phyloP scores from a whole-genome alignment of 2,888 invertebrate species.

The Neoascia interrupta region DNA sequence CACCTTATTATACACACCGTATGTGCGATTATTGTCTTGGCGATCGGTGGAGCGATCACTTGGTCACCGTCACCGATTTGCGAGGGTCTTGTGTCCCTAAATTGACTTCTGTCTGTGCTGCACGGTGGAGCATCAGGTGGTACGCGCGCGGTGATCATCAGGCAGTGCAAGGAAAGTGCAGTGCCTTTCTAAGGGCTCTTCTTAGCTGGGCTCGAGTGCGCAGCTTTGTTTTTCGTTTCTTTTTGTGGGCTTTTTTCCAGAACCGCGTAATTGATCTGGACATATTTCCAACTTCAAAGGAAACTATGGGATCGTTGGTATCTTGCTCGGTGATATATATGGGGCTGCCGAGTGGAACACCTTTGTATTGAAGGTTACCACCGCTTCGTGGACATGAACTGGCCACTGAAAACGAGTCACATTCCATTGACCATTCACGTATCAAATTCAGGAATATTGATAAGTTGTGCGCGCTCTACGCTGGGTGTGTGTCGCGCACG shows the following conservation, averaged over 20 bases:
- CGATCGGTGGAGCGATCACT: conserved; percentile 59
- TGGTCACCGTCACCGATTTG: conserved; percentile 18
- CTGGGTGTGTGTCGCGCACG: conserved; percentile 11
- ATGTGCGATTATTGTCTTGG: conserved; percentile 52
- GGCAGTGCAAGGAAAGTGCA: conserved; percentile 23
- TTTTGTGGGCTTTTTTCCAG: conserved; percentile 34
- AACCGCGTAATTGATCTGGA: conserved; percentile 70
- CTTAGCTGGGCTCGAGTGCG: conserved; percentile 4
- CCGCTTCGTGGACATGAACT: conserved; percentile 28
- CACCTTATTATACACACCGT: conserved; percentile 63
- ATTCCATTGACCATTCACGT: conserved; percentile 71
- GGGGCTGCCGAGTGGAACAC: conserved; percentile 66
- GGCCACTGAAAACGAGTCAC: conserved; percentile 65
- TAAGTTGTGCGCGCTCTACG: conserved; percentile 39
- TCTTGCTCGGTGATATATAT: conserved; percentile 69
- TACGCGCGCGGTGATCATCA: no score
- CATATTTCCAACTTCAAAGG: conserved; percentile 68
- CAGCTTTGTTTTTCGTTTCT: conserved; percentile 15
- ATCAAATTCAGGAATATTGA: conserved; percentile 69
- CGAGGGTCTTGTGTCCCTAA: conserved; percentile 51
- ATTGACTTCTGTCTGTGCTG: conserved; percentile 69
- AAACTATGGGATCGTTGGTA: conserved; percentile 68
- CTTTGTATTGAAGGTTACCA: conserved; percentile 62
- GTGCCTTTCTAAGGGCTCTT: no score
- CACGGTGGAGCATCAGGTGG: no score